A percentile compares a stretch with the other conserved stretches of the same genome.
phyloP scores from a whole-genome alignment of 2,113 vertebrate species.

The Strix uralensis region DNA sequence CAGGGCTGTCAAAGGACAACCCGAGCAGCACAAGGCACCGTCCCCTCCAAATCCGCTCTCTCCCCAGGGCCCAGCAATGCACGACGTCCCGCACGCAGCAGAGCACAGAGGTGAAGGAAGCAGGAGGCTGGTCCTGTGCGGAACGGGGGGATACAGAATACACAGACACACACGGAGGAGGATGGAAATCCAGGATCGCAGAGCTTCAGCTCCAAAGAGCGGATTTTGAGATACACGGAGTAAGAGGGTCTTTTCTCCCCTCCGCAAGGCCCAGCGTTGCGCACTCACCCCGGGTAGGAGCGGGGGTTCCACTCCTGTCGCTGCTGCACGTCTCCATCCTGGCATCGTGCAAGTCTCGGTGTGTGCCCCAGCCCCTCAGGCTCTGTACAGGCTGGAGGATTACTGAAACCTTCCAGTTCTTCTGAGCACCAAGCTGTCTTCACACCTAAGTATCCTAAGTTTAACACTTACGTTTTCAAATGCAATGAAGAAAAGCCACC shows the following conservation, averaged over 20 bases:
- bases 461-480: not conserved
- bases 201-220: not conserved
- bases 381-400: fast-evolving
- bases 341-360: fast-evolving
- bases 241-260: fast-evolving
- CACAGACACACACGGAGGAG: fast-evolving
- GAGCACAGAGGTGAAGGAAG: not conserved
- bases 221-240: fast-evolving
- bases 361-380: not conserved
- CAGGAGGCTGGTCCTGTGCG: not conserved
- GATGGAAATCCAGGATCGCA: not conserved
- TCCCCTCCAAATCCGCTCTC: not conserved
- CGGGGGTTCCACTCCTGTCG: not conserved
- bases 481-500: fast-evolving
- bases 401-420: fast-evolving
- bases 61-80: not conserved
- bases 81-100: fast-evolving
- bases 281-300: fast-evolving
- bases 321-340: fast-evolving
- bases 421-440: fast-evolving
- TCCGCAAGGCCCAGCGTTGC: fast-evolving
- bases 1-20: not conserved
- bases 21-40: not conserved
- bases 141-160: not conserved
- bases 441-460: fast-evolving